Evolutionary conservation across 1,140 invertebrate species (phyloP).

Genomic region (Sarcophaga peregrina): DNA sequence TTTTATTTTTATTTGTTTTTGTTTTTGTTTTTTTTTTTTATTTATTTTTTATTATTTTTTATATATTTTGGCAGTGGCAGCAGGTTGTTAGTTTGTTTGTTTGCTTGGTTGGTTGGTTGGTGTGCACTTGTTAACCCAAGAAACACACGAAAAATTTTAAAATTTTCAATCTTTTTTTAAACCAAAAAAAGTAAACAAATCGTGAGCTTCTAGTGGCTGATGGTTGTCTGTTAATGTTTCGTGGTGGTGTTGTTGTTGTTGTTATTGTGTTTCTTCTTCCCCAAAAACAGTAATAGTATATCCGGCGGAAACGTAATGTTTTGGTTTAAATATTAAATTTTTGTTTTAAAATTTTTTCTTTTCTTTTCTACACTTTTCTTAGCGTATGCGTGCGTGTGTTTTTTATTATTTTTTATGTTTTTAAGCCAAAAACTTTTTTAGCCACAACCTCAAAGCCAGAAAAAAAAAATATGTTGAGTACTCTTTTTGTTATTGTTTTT

Average conservation of each 20-base stretch:
- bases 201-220: no score
- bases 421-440: not conserved
- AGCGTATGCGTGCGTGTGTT: not conserved
- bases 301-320: slow-evolving; percentile 39
- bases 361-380: no score
- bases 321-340: slow-evolving; percentile 4
- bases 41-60: slow-evolving; percentile 26
- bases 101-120: no score
- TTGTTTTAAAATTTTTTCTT: not conserved
- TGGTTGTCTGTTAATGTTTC: not conserved
- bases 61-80: slow-evolving; percentile 27
- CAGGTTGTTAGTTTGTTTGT: no score
- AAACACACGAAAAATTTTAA: not conserved
- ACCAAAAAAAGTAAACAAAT: no score
- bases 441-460: not conserved
- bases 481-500: not conserved
- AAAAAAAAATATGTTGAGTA: not conserved
- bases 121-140: slow-evolving; percentile 24
- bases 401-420: not conserved
- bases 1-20: slow-evolving; percentile 1
- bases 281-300: slow-evolving; percentile 36
- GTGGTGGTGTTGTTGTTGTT: not conserved
- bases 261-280: slow-evolving; percentile 24
- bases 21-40: not conserved
- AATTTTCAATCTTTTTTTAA: not conserved